phyloP scores from a whole-genome alignment of 1,140 invertebrate species.

The Lepidurus couesii region DNA sequence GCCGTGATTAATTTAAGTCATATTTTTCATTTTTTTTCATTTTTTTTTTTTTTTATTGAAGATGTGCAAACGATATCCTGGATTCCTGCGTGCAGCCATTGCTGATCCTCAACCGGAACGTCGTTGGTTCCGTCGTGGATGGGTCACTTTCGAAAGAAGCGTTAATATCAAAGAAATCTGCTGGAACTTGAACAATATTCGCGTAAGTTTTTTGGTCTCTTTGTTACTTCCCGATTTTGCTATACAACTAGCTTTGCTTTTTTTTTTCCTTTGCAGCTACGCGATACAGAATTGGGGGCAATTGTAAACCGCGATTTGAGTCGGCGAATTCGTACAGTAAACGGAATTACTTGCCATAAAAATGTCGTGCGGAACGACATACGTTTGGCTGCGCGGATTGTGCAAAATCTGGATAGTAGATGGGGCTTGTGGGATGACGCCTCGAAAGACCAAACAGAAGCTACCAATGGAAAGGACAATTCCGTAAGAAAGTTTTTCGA shows the following conservation, averaged over 20 bases:
- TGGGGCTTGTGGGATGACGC: slow-evolving; percentile 67
- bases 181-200: slow-evolving; percentile 95
- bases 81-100: slow-evolving; percentile 91
- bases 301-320: slow-evolving; percentile 91
- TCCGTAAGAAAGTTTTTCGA: slow-evolving; percentile 38
- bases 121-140: slow-evolving; percentile 90
- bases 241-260: slow-evolving; percentile 17
- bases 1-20: slow-evolving; percentile 18
- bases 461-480: slow-evolving; percentile 45
- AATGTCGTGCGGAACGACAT: slow-evolving; percentile 87
- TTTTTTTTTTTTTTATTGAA: slow-evolving; percentile 44
- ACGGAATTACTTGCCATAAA: slow-evolving; percentile 86
- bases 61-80: slow-evolving; percentile 90
- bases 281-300: slow-evolving; percentile 87
- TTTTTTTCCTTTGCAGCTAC: slow-evolving; percentile 53
- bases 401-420: slow-evolving; percentile 83
- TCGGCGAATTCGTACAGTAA: slow-evolving; percentile 83
- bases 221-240: slow-evolving; percentile 11
- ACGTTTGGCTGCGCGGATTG: slow-evolving; percentile 88
- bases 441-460: background rate
- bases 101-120: slow-evolving; percentile 94
- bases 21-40: slow-evolving; percentile 28
- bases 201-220: slow-evolving; percentile 51
- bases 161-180: slow-evolving; percentile 99
- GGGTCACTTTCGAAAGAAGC: slow-evolving; percentile 94